Conservation (phyloP, 2,113 vertebrate genomes). For the Lampris megalopsis region DNA sequence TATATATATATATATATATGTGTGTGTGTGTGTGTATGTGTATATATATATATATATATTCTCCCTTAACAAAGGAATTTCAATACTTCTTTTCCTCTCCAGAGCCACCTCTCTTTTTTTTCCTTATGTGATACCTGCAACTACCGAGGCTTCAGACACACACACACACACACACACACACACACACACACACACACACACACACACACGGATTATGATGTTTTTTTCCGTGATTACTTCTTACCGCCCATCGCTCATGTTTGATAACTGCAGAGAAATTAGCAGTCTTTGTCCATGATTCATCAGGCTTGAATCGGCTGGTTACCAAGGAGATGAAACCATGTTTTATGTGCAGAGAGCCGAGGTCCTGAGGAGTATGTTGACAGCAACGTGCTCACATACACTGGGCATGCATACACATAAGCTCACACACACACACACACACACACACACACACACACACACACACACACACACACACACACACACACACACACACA, state of each 20-base stretch:
- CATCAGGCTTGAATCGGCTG: slow-evolving; percentile 75
- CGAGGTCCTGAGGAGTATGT: slow-evolving; percentile 61
- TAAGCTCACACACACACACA: background rate
- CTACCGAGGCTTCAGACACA: slow-evolving; percentile 25
- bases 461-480: slow-evolving; percentile 6
- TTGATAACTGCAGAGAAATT: slow-evolving; percentile 75
- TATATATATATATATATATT: too few species aligned
- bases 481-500: background rate
- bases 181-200: slow-evolving; percentile 12
- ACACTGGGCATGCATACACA: background rate
- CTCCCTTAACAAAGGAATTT: too few species aligned
- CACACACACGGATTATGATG: slow-evolving; percentile 32
- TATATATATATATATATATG: too few species aligned
- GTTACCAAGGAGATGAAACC: slow-evolving; percentile 79
- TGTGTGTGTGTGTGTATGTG: too few species aligned
- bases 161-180: slow-evolving; percentile 24
- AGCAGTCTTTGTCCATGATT: slow-evolving; percentile 73
- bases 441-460: slow-evolving; percentile 7
- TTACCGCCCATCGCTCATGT: slow-evolving; percentile 69
- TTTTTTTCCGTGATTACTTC: slow-evolving; percentile 61
- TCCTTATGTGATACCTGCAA: slow-evolving; percentile 2
- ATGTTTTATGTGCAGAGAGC: slow-evolving; percentile 56
- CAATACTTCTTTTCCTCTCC: background rate
- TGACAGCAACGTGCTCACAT: slow-evolving; percentile 37
- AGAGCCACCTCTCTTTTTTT: background rate